These are phyloP conservation scores for Peromyscus eremicus DNA, from an alignment of 2,797 vertebrate genomes.

Conservation along the genomic window DNA sequence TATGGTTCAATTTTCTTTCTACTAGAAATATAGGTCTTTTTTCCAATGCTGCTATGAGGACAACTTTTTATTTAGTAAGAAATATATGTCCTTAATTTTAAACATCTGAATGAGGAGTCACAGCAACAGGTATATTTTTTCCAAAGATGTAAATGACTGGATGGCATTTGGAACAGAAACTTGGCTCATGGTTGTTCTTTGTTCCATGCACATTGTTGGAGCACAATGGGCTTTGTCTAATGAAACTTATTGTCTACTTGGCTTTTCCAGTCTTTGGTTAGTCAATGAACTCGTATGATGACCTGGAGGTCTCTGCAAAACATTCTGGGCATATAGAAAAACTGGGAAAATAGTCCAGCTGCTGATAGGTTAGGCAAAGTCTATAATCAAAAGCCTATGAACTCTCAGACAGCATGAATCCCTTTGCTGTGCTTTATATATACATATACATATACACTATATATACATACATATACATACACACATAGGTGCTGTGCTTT, in stretches of 20 bases:
- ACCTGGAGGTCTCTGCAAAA: neutral
- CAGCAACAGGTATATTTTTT: neutral
- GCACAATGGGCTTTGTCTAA: neutral
- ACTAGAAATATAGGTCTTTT: neutral
- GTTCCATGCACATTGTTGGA: neutral
- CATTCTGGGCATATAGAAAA: neutral
- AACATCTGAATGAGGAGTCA: neutral
- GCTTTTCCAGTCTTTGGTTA: neutral
- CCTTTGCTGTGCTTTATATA: neutral
- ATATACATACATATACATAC: too few relatives aligned
- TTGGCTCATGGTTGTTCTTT: neutral
- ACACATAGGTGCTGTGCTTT: too few relatives aligned
- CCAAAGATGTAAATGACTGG: neutral
- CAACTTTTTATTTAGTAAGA: constrained; percentile 6
- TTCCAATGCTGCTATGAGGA: neutral
- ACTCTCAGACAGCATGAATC: neutral
- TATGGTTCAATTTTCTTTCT: neutral
- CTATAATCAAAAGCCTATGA: neutral
- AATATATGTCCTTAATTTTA: neutral
- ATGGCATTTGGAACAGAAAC: neutral
- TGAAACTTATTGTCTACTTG: neutral
- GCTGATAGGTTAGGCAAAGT: neutral
- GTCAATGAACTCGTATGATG: neutral
- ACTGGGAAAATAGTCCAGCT: neutral
- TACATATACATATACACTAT: too few relatives aligned